These are phyloP conservation scores for Acomys russatus DNA, from an alignment of 2,797 vertebrate genomes.

Conservation along the genomic window DNA sequence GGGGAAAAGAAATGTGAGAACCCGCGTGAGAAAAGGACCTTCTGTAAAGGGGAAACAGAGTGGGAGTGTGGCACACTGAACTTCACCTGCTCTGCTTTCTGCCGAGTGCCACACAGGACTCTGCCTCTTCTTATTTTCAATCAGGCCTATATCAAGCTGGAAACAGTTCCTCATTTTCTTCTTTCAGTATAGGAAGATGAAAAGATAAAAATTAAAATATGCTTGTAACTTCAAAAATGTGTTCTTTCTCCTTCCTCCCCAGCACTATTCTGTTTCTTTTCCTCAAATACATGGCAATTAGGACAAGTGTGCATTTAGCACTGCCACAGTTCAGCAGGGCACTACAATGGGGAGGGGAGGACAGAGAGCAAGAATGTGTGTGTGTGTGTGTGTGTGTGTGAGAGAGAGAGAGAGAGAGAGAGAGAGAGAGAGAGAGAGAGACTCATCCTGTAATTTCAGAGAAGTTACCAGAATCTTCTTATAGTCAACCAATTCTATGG, in stretches of 20 bases:
- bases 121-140: background rate
- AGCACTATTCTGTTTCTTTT: slow-evolving; percentile 47
- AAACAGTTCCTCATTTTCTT: slow-evolving; percentile 34
- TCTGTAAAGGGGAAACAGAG: background rate
- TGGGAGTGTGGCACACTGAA: background rate
- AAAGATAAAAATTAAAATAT: background rate
- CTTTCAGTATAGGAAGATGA: background rate
- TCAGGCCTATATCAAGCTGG: background rate
- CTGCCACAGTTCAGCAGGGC: slow-evolving; percentile 88
- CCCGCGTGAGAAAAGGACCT: background rate
- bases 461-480: slow-evolving; percentile 86
- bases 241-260: background rate
- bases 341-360: slow-evolving; percentile 65
- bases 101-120: background rate
- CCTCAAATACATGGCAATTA: slow-evolving; percentile 64
- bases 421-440: background rate
- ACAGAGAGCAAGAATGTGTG: background rate
- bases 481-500: slow-evolving; percentile 74
- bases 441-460: slow-evolving; percentile 88
- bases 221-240: slow-evolving; percentile 13
- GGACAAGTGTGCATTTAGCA: slow-evolving; percentile 77
- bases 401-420: background rate
- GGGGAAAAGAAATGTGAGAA: background rate
- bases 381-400: too few relatives aligned
- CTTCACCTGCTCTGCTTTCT: background rate